Evolutionary conservation across 1,140 invertebrate genomes (phyloP).

Genomic region (Neodiprion lecontei): DNA sequence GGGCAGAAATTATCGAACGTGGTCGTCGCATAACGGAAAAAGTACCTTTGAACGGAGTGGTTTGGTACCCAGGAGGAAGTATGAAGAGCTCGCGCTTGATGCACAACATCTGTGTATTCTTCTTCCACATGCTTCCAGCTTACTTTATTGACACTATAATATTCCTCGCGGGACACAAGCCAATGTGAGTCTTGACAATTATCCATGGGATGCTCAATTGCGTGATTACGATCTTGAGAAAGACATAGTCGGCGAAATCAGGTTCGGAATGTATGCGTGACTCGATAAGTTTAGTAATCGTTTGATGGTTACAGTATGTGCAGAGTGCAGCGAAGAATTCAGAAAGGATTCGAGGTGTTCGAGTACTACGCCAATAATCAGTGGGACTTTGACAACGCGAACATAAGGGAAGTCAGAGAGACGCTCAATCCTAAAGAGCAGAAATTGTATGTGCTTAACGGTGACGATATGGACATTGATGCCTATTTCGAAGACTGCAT

Average conservation of each 20-base stretch:
- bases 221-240: not conserved
- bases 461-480: slow-evolving; percentile 73
- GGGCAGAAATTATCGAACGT: slow-evolving; percentile 83
- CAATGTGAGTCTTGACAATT: slow-evolving; percentile 71
- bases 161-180: slow-evolving; percentile 79
- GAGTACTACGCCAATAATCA: slow-evolving; percentile 87
- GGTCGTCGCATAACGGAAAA: slow-evolving; percentile 79
- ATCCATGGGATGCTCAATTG: not conserved
- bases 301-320: slow-evolving; percentile 65
- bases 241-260: not conserved
- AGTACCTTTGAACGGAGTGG: slow-evolving; percentile 78
- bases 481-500: slow-evolving; percentile 79
- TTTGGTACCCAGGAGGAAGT: slow-evolving; percentile 89
- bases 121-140: slow-evolving; percentile 87
- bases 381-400: slow-evolving; percentile 80
- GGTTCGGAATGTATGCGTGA: not conserved
- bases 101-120: slow-evolving; percentile 80
- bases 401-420: slow-evolving; percentile 61
- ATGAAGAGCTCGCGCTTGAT: slow-evolving; percentile 81
- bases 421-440: slow-evolving; percentile 71
- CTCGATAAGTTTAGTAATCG: not conserved
- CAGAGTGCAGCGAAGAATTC: slow-evolving; percentile 77
- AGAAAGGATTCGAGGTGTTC: slow-evolving; percentile 84
- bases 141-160: slow-evolving; percentile 80
- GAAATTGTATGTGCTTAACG: slow-evolving; percentile 72